A percentile compares a stretch with the other conserved stretches of the same genome.
Evolutionary conservation across 37 sponge, comb jelly and placozoan genomes (phyloP).

Genomic region (Dysidea cf. avara): DNA sequence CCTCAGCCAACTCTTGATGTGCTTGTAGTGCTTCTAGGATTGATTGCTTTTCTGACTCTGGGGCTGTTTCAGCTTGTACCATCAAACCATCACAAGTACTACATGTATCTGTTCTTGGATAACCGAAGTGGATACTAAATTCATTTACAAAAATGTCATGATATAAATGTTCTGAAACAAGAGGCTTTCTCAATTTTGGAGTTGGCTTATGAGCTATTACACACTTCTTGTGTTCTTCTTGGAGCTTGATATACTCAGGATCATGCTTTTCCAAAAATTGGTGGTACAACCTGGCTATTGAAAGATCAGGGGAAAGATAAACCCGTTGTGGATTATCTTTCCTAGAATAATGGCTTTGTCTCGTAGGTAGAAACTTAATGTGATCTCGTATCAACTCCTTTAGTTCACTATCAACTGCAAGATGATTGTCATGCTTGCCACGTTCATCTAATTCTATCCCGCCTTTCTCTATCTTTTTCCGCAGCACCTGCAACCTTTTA

Average conservation of each 20-base stretch:
- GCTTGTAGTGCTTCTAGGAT: constrained; percentile 3
- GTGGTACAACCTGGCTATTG: constrained; percentile 32
- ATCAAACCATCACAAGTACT: constrained; percentile 31
- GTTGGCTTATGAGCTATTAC: constrained; percentile 16
- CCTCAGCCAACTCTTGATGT: constrained; percentile 18
- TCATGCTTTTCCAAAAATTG: constrained; percentile 16
- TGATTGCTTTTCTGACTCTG: neutral
- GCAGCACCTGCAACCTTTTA: too few relatives aligned
- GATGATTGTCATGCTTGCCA: too few relatives aligned
- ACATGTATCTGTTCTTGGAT: constrained; percentile 38
- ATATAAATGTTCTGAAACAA: constrained; percentile 38
- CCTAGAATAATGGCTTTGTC: constrained; percentile 39
- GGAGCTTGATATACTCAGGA: constrained; percentile 9
- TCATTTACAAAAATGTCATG: constrained; percentile 32
- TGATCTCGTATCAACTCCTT: constrained; percentile 17
- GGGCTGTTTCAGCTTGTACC: constrained; percentile 2
- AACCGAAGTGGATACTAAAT: constrained; percentile 36
- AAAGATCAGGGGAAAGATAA: constrained; percentile 28
- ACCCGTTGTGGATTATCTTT: constrained; percentile 14
- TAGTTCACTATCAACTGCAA: constrained; percentile 1
- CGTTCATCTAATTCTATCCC: too few relatives aligned
- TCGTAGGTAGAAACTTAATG: constrained; percentile 13
- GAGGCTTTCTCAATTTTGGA: constrained; percentile 25
- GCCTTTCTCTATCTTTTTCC: too few relatives aligned
- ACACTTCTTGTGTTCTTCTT: neutral